These are phyloP conservation scores for Bolborhynchus lineola DNA, from an alignment of 2,113 vertebrate genomes.

Conservation along the genomic window DNA sequence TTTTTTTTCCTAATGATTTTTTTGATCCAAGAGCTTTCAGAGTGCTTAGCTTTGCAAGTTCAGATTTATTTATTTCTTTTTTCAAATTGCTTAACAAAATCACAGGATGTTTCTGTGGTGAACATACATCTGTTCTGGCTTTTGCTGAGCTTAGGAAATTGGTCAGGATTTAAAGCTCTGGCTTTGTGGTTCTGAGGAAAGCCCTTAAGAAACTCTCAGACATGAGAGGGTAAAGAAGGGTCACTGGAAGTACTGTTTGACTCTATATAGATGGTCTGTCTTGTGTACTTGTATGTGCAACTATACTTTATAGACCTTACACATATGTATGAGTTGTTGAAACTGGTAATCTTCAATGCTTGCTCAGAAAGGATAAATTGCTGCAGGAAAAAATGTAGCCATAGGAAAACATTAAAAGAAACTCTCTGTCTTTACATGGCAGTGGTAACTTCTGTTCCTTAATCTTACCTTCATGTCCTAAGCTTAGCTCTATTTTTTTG, in stretches of 20 bases:
- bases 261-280: not conserved
- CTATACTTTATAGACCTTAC: not conserved
- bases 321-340: not conserved
- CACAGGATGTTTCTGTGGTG: conserved; percentile 40
- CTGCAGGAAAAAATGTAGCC: not conserved
- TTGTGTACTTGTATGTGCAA: not conserved
- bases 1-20: not conserved
- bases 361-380: not conserved
- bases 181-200: conserved; percentile 55
- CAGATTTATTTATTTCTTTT: not conserved
- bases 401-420: not conserved
- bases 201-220: conserved; percentile 51
- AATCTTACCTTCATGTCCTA: not conserved
- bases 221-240: conserved; percentile 51
- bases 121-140: conserved; percentile 58
- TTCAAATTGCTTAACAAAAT: conserved; percentile 20
- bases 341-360: not conserved
- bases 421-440: not conserved
- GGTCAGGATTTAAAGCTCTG: conserved; percentile 63
- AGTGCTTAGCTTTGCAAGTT: conserved; percentile 36
- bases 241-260: conserved; percentile 19
- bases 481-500: not conserved
- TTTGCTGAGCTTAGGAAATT: conserved; percentile 59
- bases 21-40: conserved; percentile 8
- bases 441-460: not conserved